Percentiles rank a stretch among this genome's conserved stretches.
phyloP scores from a whole-genome alignment of 2,888 invertebrate genomes.

The Tinea pellionella region DNA sequence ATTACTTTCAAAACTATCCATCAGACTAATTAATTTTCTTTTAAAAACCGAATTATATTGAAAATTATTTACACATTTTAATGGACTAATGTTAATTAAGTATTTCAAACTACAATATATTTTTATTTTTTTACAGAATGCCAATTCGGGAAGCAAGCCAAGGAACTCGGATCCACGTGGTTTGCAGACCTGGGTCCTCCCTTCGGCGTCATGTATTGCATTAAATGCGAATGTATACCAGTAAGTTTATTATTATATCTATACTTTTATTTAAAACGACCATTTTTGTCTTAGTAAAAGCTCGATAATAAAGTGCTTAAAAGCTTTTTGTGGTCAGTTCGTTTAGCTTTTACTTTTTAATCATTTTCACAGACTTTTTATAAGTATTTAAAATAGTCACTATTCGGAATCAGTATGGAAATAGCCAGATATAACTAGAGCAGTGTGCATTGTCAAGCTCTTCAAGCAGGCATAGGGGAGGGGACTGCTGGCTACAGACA shows the following conservation, averaged over 20 bases:
- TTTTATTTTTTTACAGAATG: slow-evolving; percentile 79
- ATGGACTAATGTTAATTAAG: neutral
- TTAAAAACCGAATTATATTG: neutral
- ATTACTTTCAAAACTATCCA: no score
- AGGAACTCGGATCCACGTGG: slow-evolving; percentile 92
- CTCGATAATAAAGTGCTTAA: slow-evolving; percentile 10
- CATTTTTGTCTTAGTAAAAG: slow-evolving; percentile 16
- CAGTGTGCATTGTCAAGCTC: no score
- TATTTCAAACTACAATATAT: neutral
- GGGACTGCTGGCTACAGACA: no score
- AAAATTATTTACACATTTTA: neutral
- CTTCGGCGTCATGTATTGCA: slow-evolving; percentile 94
- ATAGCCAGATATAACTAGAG: no score
- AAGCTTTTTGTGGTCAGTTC: no score
- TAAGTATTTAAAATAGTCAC: no score
- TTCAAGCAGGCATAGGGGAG: no score
- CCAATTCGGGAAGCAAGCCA: slow-evolving; percentile 87
- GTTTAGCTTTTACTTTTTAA: no score
- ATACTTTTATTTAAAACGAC: no score
- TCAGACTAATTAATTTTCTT: no score
- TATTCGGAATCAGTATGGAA: no score
- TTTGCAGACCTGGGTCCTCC: slow-evolving; percentile 93
- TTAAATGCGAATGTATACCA: slow-evolving; percentile 93
- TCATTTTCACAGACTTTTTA: no score
- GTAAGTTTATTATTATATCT: slow-evolving; percentile 77